Conservation (phyloP, 2,113 vertebrate species). For the Prochilodus magdalenae region DNA sequence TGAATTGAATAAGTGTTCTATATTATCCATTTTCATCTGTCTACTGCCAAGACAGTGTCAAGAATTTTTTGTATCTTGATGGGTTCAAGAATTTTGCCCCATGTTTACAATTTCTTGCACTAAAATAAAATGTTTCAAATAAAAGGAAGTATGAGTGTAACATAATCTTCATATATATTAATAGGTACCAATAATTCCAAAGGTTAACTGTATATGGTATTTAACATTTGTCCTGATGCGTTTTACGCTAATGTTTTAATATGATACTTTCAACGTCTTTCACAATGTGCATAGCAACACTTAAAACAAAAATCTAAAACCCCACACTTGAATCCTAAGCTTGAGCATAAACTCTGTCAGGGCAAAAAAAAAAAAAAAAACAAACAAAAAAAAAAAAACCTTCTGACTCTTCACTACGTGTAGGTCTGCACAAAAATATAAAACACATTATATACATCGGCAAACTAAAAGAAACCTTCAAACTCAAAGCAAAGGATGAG, state of each 20-base stretch:
- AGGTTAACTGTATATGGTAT: background rate
- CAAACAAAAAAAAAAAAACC: too few species aligned
- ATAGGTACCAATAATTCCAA: background rate
- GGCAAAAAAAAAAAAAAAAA: constrained; percentile 14
- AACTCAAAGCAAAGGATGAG: constrained; percentile 33
- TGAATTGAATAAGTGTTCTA: too few species aligned
- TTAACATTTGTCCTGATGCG: background rate
- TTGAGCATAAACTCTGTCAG: background rate
- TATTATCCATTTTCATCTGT: too few species aligned
- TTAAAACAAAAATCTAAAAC: constrained; percentile 5
- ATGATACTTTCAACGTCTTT: background rate
- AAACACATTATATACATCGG: constrained; percentile 43
- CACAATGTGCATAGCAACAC: constrained; percentile 31
- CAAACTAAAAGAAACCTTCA: constrained; percentile 29
- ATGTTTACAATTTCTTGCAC: background rate
- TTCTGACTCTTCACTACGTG: background rate
- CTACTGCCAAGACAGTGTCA: too few species aligned
- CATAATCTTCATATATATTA: too few species aligned
- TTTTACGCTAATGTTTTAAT: background rate
- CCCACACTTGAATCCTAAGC: background rate
- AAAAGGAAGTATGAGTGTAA: too few species aligned
- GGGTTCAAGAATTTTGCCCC: background rate
- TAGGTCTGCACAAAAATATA: constrained; percentile 28
- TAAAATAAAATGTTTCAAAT: too few species aligned
- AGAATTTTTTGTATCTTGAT: background rate